A percentile compares a stretch with the other conserved stretches of the same genome.
Evolutionary conservation across 2,888 invertebrate species (phyloP).

Genomic region (Drosophila colorata): DNA sequence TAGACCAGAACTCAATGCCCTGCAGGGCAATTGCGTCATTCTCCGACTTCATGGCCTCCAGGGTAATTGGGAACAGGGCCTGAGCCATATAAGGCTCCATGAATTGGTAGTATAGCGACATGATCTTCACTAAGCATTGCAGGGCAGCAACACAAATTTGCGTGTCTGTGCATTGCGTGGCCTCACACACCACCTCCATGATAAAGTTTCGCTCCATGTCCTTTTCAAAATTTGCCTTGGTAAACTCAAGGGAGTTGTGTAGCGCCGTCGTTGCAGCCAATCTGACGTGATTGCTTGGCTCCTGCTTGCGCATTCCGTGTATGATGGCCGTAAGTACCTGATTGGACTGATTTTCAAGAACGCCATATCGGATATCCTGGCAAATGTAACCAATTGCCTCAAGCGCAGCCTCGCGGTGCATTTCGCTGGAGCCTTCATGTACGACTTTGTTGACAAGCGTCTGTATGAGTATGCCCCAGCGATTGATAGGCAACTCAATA

Average conservation of each 20-base stretch:
- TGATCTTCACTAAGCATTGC: slow-evolving; percentile 98
- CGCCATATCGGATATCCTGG: slow-evolving; percentile 98
- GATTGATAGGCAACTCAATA: slow-evolving; percentile 95
- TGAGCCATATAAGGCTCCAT: slow-evolving; percentile 99
- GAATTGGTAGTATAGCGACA: slow-evolving; percentile 98
- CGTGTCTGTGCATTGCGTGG: slow-evolving; percentile 96
- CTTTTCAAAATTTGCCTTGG: slow-evolving; percentile 98
- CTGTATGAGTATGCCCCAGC: slow-evolving; percentile 96
- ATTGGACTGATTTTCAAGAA: slow-evolving; percentile 96
- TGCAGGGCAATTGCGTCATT: slow-evolving; percentile 98
- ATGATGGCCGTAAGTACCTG: slow-evolving; percentile 99
- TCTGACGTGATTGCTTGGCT: slow-evolving; percentile 96
- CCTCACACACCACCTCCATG: slow-evolving; percentile 99
- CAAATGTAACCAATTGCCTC: slow-evolving; percentile 97
- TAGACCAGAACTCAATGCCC: slow-evolving; percentile 99
- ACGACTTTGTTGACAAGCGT: slow-evolving; percentile 96
- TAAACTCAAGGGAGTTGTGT: slow-evolving; percentile 98
- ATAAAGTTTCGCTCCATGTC: slow-evolving; percentile 99
- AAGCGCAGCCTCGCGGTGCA: slow-evolving; percentile 97
- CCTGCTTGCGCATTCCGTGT: slow-evolving; percentile 98
- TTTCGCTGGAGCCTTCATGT: slow-evolving; percentile 93
- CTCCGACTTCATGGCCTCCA: slow-evolving; percentile 99
- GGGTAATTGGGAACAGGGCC: slow-evolving; percentile 98
- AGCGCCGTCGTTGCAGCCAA: slow-evolving; percentile 98
- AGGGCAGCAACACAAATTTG: slow-evolving; percentile 98